Evolutionary conservation across 2,888 invertebrate species (phyloP).

Genomic region (Eumacrocentrus americanus): DNA sequence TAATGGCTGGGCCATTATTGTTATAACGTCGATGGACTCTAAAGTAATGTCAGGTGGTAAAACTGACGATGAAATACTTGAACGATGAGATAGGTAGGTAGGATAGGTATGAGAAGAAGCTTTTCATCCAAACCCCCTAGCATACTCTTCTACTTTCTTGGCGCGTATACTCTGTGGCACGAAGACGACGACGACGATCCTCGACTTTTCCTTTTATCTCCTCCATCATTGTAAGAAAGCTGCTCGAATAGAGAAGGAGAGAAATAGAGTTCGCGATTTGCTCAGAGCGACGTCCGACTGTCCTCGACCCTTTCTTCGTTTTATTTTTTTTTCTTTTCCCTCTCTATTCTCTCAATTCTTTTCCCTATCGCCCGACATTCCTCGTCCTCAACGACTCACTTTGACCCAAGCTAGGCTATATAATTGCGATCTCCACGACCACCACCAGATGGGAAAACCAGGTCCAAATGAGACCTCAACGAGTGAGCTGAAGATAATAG

Average conservation of each 20-base stretch:
- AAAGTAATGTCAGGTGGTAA: not conserved
- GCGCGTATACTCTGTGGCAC: constrained; percentile 2
- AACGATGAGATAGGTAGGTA: not conserved
- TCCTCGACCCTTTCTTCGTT: constrained; percentile 8
- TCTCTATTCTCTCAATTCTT: not conserved
- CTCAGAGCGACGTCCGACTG: constrained; percentile 13
- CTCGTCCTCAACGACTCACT: constrained; percentile 1
- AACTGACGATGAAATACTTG: constrained; percentile 17
- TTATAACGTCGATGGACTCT: constrained; percentile 4
- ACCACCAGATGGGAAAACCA: constrained; percentile 9
- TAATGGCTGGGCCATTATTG: constrained; percentile 1
- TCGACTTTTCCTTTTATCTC: constrained; percentile 16
- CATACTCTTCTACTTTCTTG: not conserved
- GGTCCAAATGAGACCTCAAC: too few relatives aligned
- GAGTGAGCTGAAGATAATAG: not conserved
- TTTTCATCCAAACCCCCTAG: not conserved
- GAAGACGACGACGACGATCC: too few relatives aligned
- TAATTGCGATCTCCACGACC: constrained; percentile 1
- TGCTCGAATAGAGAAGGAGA: constrained; percentile 8
- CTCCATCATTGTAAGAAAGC: constrained; percentile 5
- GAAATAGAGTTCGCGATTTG: constrained; percentile 9
- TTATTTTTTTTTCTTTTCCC: constrained; percentile 1
- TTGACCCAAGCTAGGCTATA: not conserved
- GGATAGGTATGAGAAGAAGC: too few relatives aligned
- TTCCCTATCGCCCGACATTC: not conserved